Conservation (phyloP, 2,113 vertebrate species). For the Sceloporus undulatus region DNA sequence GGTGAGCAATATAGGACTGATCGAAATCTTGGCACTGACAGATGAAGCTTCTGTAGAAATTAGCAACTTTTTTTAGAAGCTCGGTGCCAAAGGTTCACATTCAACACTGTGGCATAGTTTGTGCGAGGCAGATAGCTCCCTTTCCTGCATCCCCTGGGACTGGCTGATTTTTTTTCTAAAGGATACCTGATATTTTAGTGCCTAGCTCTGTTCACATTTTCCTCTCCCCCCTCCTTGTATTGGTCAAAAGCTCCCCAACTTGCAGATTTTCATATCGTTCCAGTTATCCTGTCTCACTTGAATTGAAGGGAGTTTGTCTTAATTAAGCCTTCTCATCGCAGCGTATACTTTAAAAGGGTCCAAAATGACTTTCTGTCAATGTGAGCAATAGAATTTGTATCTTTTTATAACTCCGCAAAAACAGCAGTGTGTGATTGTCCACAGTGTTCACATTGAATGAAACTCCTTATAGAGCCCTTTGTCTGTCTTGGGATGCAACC, state of each 20-base stretch:
- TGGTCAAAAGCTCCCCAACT: slow-evolving; percentile 73
- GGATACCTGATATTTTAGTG: slow-evolving; percentile 59
- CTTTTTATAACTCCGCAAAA: slow-evolving; percentile 62
- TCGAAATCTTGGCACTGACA: slow-evolving; percentile 68
- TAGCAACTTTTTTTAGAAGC: slow-evolving; percentile 35
- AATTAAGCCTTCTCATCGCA: slow-evolving; percentile 72
- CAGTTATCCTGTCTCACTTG: slow-evolving; percentile 81
- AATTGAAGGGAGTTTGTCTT: slow-evolving; percentile 76
- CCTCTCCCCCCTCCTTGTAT: slow-evolving; percentile 66
- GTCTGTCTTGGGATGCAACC: slow-evolving; percentile 65
- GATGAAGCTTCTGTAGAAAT: slow-evolving; percentile 56
- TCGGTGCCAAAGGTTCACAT: slow-evolving; percentile 57
- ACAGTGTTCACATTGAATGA: slow-evolving; percentile 57
- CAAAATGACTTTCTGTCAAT: slow-evolving; percentile 71
- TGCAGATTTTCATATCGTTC: slow-evolving; percentile 76
- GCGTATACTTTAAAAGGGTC: slow-evolving; percentile 74
- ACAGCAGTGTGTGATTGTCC: slow-evolving; percentile 32
- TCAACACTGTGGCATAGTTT: neutral
- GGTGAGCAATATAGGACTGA: slow-evolving; percentile 61
- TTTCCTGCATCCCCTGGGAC: slow-evolving; percentile 36
- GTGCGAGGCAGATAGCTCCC: slow-evolving; percentile 25
- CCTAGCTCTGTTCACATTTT: slow-evolving; percentile 62
- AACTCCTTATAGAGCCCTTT: slow-evolving; percentile 65
- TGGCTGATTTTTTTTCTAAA: slow-evolving; percentile 63
- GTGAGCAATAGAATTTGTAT: slow-evolving; percentile 62